Percentiles rank a stretch among this genome's conserved stretches.
Conservation (phyloP, 2,888 invertebrate genomes). For the Morpho deidamia region DNA sequence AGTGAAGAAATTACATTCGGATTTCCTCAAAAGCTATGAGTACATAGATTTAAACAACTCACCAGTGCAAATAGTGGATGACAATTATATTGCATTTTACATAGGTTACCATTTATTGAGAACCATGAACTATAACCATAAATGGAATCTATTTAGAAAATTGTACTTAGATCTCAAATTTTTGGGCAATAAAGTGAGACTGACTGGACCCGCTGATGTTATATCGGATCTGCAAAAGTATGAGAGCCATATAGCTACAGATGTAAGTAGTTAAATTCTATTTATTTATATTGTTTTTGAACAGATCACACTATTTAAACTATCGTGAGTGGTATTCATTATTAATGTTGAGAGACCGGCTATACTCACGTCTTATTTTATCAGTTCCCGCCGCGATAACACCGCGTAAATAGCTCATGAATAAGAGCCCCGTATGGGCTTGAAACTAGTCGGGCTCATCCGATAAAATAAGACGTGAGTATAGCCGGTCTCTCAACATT, state of each 20-base stretch:
- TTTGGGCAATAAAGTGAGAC: slow-evolving; percentile 82
- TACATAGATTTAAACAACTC: slow-evolving; percentile 66
- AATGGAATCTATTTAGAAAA: slow-evolving; percentile 74
- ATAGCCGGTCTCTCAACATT: no score
- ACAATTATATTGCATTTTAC: slow-evolving; percentile 85
- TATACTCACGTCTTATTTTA: no score
- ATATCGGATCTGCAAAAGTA: slow-evolving; percentile 83
- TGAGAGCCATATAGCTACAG: slow-evolving; percentile 72
- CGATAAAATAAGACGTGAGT: no score
- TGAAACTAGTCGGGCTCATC: no score
- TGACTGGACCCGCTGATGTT: slow-evolving; percentile 84
- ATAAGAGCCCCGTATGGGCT: no score
- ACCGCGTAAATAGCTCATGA: no score
- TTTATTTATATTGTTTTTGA: background rate
- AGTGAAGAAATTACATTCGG: slow-evolving; percentile 71
- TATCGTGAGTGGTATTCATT: no score
- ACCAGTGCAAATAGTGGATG: slow-evolving; percentile 79
- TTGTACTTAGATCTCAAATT: slow-evolving; percentile 84
- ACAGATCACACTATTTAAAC: background rate
- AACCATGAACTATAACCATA: slow-evolving; percentile 62
- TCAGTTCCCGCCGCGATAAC: no score
- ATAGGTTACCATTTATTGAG: slow-evolving; percentile 83
- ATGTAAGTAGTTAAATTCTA: slow-evolving; percentile 50
- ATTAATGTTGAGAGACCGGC: no score
- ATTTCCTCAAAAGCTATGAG: slow-evolving; percentile 79